These are phyloP conservation scores for Drosophila murphyi DNA, from an alignment of 1,140 invertebrate genomes.

Conservation along the genomic window DNA sequence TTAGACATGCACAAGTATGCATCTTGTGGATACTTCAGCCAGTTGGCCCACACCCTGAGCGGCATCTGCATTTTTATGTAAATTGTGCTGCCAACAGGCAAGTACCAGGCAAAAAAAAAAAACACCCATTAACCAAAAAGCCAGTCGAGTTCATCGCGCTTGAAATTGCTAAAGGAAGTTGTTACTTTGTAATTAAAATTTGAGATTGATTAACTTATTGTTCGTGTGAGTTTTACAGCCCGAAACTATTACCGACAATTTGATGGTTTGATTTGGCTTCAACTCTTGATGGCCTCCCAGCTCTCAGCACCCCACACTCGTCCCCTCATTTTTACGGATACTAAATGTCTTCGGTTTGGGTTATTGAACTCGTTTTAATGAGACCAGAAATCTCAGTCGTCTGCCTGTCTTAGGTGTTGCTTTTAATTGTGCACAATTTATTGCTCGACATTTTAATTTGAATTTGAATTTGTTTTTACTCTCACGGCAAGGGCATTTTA, in stretches of 20 bases:
- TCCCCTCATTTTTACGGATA: constrained; percentile 13
- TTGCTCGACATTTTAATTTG: constrained; percentile 52
- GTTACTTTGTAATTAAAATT: constrained; percentile 83
- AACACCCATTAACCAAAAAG: constrained; percentile 59
- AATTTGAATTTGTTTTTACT: constrained; percentile 55
- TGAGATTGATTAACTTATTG: constrained; percentile 83
- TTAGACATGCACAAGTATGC: constrained; percentile 16
- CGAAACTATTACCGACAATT: constrained; percentile 74
- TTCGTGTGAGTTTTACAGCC: constrained; percentile 81
- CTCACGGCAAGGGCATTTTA: constrained; percentile 19
- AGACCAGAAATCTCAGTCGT: constrained; percentile 52
- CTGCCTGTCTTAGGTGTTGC: constrained; percentile 36
- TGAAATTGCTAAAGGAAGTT: constrained; percentile 82
- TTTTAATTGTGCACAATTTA: constrained; percentile 74
- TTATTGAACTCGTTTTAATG: constrained; percentile 65
- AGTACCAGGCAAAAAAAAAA: constrained; percentile 29
- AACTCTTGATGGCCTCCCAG: constrained; percentile 21
- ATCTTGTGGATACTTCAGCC: constrained; percentile 41
- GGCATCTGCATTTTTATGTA: constrained; percentile 69
- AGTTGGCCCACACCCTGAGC: constrained; percentile 73
- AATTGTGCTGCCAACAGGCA: constrained; percentile 62
- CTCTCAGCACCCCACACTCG: constrained; percentile 10
- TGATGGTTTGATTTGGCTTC: constrained; percentile 73
- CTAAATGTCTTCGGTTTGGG: constrained; percentile 36
- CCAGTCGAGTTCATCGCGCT: constrained; percentile 70